Conservation (phyloP, 64 coral and sea anemone species). For the Actinia tenebrosa region DNA sequence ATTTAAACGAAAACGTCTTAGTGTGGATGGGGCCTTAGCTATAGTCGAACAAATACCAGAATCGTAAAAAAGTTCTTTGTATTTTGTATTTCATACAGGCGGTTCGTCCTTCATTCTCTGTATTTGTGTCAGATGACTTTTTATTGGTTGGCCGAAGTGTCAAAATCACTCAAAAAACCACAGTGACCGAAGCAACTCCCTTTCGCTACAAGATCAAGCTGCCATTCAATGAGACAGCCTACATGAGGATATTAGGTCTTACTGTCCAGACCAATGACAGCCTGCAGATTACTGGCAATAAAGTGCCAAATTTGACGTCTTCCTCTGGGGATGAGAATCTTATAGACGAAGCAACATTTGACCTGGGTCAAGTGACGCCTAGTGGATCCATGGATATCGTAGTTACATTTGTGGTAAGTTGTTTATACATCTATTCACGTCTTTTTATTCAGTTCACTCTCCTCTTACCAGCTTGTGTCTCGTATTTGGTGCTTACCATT, state of each 20-base stretch:
- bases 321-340: background rate
- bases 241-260: background rate
- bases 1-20: too few relatives aligned
- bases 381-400: background rate
- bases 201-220: background rate
- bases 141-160: background rate
- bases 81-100: background rate
- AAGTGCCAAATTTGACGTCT: background rate
- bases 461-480: too few relatives aligned
- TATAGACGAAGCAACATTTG: background rate
- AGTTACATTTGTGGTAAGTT: background rate
- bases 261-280: background rate
- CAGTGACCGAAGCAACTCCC: background rate
- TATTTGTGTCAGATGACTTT: background rate
- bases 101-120: background rate
- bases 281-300: background rate
- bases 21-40: too few relatives aligned
- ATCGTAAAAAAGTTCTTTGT: background rate
- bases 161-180: background rate
- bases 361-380: slow-evolving; percentile 11
- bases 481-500: too few relatives aligned
- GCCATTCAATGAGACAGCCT: background rate
- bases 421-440: background rate
- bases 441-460: too few relatives aligned
- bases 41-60: too few relatives aligned